Evolutionary conservation across 1,140 invertebrate genomes (phyloP), one percentile per base, ranked within the genome.

Genomic region (Nymphalis io): DNA sequence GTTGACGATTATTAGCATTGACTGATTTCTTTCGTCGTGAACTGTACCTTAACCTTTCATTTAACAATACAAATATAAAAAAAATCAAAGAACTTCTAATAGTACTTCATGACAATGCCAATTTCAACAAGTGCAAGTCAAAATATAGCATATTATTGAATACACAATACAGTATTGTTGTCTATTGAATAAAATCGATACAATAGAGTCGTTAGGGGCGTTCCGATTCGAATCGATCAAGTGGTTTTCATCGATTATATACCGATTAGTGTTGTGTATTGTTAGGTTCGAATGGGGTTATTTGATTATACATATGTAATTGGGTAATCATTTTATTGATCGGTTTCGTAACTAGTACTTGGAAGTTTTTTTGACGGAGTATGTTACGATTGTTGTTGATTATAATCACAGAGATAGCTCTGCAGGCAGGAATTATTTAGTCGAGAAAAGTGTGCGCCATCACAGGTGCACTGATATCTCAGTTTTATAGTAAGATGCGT

Each of bases 161-260:
- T 18, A 18, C 46, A 72, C 68, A 64, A 70, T 58, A 20, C 27
- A 39, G 18, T 58, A 53, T 61, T 72, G 65, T 70, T 48, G 60
- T 39, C 27, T 59, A 64, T 68, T 72, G 64, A 58, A 63, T 68
- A 64, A 69, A 69, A 60, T 68, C 65, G 65, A 65, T 70, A 70
- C 72, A 69, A 73, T 72, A 61, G 62, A 66, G 46, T 69, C 58
- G 57, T 69, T 66, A 70, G 67, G 72, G 72, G 72, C 63, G 72
- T 70, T 58, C 66, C 70, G 59, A 72, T 51, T 58, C 64, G 61
- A 27, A 72, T 55, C 58, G 67, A 65, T 73, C 72, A 64, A 73
- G 62, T 73, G 67, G 67, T 51, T 70, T 70, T 62, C 27, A 67
- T 72, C 63, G 64, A 70, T 73, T 70, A 68, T 68, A 51, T 68